Evolutionary conservation across 2,888 invertebrate genomes (phyloP), one percentile per base, ranked within the genome.

Genomic region (Aromia moschata): DNA sequence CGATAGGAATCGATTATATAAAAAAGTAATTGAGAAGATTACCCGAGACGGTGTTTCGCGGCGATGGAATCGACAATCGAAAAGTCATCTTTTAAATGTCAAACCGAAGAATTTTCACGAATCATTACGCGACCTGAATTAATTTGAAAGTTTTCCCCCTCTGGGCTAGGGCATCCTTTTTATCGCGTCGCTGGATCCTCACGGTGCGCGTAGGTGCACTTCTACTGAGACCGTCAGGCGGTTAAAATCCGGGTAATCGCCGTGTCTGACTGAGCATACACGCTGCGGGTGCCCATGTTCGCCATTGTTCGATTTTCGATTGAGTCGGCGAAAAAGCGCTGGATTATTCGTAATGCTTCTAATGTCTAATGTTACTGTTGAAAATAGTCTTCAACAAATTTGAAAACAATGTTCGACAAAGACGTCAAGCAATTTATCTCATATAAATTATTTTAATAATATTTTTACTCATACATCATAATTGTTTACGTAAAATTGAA

Each of bases 51-150:
- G 64, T 62, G 59, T 65, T 11, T 59, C 60, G 54, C 56, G 53
- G 51, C 52, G 58, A 51, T 47, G 52, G 58, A 52, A 62, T 52
- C 61, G 54, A 47, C 60, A 64, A 64, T 62, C 61, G 57, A 56
- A 64, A 60, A 57, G 56, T 61, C 65, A 65, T 68, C 65, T 64
- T 61, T 58, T 59, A 47, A 60, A 67, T 69, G 66, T 69, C 67
- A 68, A 70, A 69, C 65, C 68, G 64, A 67, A 62, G 66, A 67
- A 70, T 70, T 63, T 72, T 70, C 65, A 71, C 70, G 67, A 67
- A 66, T 70, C 70, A 72, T 72, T 72, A 70, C 64, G 55, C 68
- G 57, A 56, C 63, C 66, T 63, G 70, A 72, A 72, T 72, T 72
- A 70, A 70, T 70, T 70, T 57, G 44, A 59, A 69, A 62, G 62